phyloP scores from a whole-genome alignment of 2,113 vertebrate genomes.

The Actinemys pallida region DNA sequence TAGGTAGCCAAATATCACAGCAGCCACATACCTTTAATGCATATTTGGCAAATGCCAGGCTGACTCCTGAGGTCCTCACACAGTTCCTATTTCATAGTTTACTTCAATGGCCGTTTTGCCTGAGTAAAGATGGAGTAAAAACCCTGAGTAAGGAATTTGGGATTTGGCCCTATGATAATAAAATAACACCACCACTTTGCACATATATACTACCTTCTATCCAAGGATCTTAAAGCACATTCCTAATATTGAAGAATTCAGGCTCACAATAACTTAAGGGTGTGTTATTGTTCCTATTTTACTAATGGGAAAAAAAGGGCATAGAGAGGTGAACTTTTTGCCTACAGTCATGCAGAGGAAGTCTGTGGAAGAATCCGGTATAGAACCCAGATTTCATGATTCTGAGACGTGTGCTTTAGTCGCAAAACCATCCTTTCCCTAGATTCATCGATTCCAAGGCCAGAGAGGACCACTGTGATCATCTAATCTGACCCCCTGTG shows the following conservation, averaged over 20 bases:
- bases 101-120: neutral
- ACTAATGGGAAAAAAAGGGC: accelerated
- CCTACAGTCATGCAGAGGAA: neutral
- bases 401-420: neutral
- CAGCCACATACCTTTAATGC: neutral
- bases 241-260: neutral
- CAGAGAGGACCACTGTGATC: neutral
- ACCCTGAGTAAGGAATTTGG: accelerated
- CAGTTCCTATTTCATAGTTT: neutral
- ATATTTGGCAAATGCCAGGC: neutral
- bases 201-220: neutral
- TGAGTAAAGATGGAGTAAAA: neutral
- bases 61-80: neutral
- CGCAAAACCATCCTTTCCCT: neutral
- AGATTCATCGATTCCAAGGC: neutral
- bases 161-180: neutral
- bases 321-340: neutral
- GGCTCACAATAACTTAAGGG: neutral
- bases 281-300: neutral
- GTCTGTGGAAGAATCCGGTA: neutral
- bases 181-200: neutral
- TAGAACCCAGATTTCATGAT: neutral
- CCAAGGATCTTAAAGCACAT: neutral
- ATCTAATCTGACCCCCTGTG: neutral
- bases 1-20: neutral